These are phyloP conservation scores for Ranitomeya variabilis DNA, from an alignment of 2,113 vertebrate genomes.

Conservation along the genomic window DNA sequence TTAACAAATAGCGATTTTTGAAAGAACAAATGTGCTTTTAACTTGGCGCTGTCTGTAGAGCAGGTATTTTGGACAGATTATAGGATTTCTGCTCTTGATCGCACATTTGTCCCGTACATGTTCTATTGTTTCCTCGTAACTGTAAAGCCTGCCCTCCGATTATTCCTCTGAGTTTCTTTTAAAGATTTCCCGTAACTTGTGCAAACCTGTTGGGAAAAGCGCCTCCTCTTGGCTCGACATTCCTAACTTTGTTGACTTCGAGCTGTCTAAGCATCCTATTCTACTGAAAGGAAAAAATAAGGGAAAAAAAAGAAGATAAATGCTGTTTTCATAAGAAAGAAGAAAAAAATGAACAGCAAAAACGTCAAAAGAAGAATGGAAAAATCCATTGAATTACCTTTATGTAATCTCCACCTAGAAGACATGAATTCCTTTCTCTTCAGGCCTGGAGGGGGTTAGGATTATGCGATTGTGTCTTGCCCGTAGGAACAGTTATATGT, in stretches of 20 bases:
- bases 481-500: conserved; percentile 13
- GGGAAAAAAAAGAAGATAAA: conserved; percentile 34
- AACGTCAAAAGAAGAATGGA: conserved; percentile 34
- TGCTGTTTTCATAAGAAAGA: conserved; percentile 15
- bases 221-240: conserved; percentile 45
- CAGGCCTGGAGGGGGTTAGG: conserved; percentile 17
- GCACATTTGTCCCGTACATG: conserved; percentile 50
- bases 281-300: conserved; percentile 41
- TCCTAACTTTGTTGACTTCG: conserved; percentile 44
- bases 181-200: conserved; percentile 52
- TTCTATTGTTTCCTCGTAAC: conserved; percentile 27
- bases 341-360: background rate
- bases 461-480: conserved; percentile 30
- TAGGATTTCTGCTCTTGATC: conserved; percentile 50
- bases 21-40: conserved; percentile 50
- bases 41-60: conserved; percentile 31
- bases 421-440: conserved; percentile 37
- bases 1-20: conserved; percentile 13
- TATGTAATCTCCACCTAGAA: conserved; percentile 46
- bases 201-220: conserved; percentile 25
- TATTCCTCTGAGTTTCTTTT: background rate
- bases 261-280: conserved; percentile 42
- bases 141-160: conserved; percentile 15
- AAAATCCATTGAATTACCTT: conserved; percentile 42
- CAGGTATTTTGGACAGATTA: conserved; percentile 54